Conservation (phyloP, 2,113 vertebrate genomes). For the Nerophis lumbriciformis region DNA sequence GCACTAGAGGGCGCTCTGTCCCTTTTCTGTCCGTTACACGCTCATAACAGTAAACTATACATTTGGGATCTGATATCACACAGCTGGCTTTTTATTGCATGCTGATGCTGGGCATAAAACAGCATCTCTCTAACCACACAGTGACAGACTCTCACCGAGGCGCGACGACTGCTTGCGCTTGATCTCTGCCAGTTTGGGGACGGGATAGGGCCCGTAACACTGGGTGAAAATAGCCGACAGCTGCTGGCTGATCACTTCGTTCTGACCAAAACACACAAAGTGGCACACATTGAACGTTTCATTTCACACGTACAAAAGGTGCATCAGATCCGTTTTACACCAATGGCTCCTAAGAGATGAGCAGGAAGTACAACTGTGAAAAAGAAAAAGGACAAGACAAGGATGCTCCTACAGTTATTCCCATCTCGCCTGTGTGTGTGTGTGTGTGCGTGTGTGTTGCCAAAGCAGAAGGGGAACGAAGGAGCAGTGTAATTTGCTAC, state of each 20-base stretch:
- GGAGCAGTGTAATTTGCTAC: constrained; percentile 2
- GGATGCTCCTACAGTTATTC: not conserved
- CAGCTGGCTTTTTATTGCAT: not conserved
- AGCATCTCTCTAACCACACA: not conserved
- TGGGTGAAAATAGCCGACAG: constrained; percentile 92
- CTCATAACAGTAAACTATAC: not conserved
- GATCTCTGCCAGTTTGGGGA: constrained; percentile 94
- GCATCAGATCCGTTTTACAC: constrained; percentile 16
- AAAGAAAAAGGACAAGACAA: not conserved
- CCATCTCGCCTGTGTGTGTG: constrained; percentile 3
- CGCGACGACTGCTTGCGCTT: constrained; percentile 92
- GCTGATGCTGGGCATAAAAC: not conserved
- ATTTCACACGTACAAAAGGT: constrained; percentile 13
- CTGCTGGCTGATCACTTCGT: constrained; percentile 97
- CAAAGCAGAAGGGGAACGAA: constrained; percentile 7
- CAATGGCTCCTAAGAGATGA: constrained; percentile 12
- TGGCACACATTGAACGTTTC: constrained; percentile 11
- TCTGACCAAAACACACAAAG: constrained; percentile 68
- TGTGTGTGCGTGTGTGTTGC: constrained; percentile 1
- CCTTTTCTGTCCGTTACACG: not conserved
- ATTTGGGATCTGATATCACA: not conserved
- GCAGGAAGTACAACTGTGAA: not conserved
- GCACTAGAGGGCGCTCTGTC: constrained; percentile 55
- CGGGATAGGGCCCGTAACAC: constrained; percentile 95
- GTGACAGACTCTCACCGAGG: constrained; percentile 74